Percentiles rank a stretch among this genome's conserved stretches.
These are phyloP conservation scores for Columba janthina DNA, from an alignment of 2,113 vertebrate species.

Conservation along the genomic window DNA sequence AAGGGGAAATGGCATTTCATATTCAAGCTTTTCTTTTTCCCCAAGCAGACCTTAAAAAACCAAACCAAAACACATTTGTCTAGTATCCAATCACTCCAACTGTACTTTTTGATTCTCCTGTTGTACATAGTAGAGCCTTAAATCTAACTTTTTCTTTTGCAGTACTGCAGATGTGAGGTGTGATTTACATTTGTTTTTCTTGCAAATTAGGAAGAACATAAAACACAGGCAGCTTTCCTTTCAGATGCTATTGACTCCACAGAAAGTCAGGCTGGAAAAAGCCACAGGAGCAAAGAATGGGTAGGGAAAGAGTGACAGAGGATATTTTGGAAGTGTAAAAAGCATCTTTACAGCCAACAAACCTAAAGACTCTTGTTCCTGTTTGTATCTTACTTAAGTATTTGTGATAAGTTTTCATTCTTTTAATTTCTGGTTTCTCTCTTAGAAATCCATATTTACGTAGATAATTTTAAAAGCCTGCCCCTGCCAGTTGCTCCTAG, in stretches of 20 bases:
- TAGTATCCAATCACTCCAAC: background rate
- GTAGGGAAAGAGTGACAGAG: background rate
- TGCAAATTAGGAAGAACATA: slow-evolving; percentile 28
- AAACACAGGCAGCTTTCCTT: slow-evolving; percentile 36
- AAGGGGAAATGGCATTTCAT: slow-evolving; percentile 6
- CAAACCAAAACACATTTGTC: background rate
- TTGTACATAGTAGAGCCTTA: background rate
- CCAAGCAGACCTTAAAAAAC: slow-evolving; percentile 21
- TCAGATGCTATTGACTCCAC: background rate
- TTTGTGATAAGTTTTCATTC: slow-evolving; percentile 21
- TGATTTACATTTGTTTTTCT: slow-evolving; percentile 62
- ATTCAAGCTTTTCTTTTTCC: slow-evolving; percentile 6
- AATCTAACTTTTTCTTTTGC: slow-evolving; percentile 34
- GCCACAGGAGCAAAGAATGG: background rate
- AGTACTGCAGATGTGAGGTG: background rate
- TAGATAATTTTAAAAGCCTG: slow-evolving; percentile 32
- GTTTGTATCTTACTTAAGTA: slow-evolving; percentile 30
- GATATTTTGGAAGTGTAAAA: slow-evolving; percentile 14
- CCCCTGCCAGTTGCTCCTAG: slow-evolving; percentile 21
- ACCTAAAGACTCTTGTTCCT: slow-evolving; percentile 19
- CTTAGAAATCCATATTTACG: slow-evolving; percentile 34
- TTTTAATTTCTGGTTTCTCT: slow-evolving; percentile 35
- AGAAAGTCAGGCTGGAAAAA: slow-evolving; percentile 16
- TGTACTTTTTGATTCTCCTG: background rate
- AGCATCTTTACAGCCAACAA: slow-evolving; percentile 19